A percentile compares a stretch with the other conserved stretches of the same genome.
These are phyloP conservation scores for Manis javanica DNA, from an alignment of 2,797 vertebrate genomes.

Conservation along the genomic window DNA sequence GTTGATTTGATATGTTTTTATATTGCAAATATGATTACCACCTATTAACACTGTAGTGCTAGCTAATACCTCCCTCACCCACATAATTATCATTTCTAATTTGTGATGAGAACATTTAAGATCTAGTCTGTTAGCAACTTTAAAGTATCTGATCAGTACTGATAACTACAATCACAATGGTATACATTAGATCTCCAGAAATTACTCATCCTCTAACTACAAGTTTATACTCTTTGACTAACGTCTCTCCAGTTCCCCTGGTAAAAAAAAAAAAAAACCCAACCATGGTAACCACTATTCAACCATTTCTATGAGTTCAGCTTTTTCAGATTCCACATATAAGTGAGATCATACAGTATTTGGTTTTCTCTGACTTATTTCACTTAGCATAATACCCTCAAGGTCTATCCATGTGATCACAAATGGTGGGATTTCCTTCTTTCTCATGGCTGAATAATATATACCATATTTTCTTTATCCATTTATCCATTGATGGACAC, in stretches of 20 bases:
- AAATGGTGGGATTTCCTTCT: background rate
- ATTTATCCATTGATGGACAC: background rate
- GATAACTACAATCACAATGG: background rate
- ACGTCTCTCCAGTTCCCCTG: background rate
- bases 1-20: background rate
- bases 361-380: background rate
- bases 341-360: background rate
- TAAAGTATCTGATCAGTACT: background rate
- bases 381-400: background rate
- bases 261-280: too few relatives aligned
- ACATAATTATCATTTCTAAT: background rate
- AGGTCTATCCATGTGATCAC: background rate
- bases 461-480: background rate
- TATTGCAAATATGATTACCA: background rate
- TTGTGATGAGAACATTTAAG: background rate
- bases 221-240: background rate
- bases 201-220: background rate
- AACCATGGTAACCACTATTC: background rate
- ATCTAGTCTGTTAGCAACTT: background rate
- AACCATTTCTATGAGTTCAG: background rate
- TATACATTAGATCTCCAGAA: background rate
- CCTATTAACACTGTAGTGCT: background rate
- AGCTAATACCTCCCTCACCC: background rate
- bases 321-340: background rate
- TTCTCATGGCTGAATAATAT: background rate